Base-by-base conservation (phyloP, 2,113 vertebrate genomes). In the Bubo scandiacus region DNA sequence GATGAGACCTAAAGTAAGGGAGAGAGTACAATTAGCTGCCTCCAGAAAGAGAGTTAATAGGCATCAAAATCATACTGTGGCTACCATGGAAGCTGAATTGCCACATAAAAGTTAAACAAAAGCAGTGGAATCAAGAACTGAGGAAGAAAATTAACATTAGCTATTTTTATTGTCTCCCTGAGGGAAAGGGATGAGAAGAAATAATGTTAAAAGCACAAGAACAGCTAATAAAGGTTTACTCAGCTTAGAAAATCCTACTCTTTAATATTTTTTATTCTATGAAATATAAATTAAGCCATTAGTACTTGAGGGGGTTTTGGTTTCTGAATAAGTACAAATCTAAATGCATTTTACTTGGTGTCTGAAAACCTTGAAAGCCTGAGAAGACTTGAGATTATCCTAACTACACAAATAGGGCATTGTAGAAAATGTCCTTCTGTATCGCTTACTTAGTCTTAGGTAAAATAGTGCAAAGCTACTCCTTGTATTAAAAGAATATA, bases 171-270 rank as follows among this genome's bases (percentile, higher is more conserved):
- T 96, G 45, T 63, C 68, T 88, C 85, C 71, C 75, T 25, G 54
- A 90, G 92, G 67, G 71, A 80, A 91, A 86, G 8, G 66, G 29
- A 88, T 92, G 74, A 92, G 88, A 88, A 85, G 49, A 95, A 96
- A 90, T 83, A 93, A 87, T 58, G 81, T 68, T 81, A 84, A 89
- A 89, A 94, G n/a, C 83, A 82, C n/a, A 85, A 49, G 66, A 92
- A 90, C 22, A 77, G 51, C 67, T 86, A 81, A 96, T 92, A 94
- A 93, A 92, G 34, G 58, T 95, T 95, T 96, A 79, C 49, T 94
- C 32, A 86, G 43, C 77, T 92, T 87, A 81, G 62, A 94, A 97
- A 91, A 97, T 92, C 86, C 66, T 59, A 49, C 36, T 57, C 38
- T 79, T 74, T 83, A 94, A 85, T 49, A 85, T 57, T 80, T 93